A percentile compares a stretch with the other conserved stretches of the same genome.
phyloP scores from a whole-genome alignment of 2,113 vertebrate genomes.

The Peromyscus leucopus region DNA sequence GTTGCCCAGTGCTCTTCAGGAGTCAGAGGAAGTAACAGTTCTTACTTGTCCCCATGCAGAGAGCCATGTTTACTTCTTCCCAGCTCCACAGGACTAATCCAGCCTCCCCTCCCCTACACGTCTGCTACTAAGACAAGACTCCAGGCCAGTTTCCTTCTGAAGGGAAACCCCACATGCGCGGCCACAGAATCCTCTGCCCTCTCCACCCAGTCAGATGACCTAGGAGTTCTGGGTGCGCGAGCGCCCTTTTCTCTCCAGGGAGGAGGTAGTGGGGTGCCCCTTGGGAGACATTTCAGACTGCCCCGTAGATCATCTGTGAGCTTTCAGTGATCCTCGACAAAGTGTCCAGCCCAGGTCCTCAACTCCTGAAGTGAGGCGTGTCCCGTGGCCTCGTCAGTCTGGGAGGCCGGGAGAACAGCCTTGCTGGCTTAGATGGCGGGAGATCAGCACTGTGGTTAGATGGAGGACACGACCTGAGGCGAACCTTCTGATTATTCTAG shows the following conservation, averaged over 20 bases:
- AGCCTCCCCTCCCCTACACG: slow-evolving; percentile 16
- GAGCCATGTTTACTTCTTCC: not conserved
- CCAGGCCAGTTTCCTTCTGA: slow-evolving; percentile 38
- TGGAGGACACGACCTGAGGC: not conserved
- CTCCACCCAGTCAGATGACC: not conserved
- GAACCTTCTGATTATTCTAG: not conserved
- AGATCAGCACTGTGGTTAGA: not conserved
- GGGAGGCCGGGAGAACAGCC: not conserved
- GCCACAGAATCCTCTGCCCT: not conserved
- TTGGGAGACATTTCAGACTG: not conserved
- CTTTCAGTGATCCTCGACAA: not conserved
- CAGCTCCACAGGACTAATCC: not conserved
- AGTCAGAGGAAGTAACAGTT: not conserved
- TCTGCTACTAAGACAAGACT: slow-evolving; percentile 29
- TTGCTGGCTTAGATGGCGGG: slow-evolving; percentile 24
- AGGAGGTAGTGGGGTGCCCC: not conserved
- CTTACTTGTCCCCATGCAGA: not conserved
- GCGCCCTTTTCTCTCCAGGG: not conserved
- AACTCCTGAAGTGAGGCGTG: not conserved
- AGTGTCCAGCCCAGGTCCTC: not conserved
- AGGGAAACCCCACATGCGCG: slow-evolving; percentile 23
- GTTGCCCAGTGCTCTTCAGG: not conserved
- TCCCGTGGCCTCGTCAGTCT: not conserved
- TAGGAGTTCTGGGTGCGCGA: not conserved
- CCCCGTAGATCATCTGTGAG: not conserved